Evolutionary conservation across 2,888 invertebrate species (phyloP).

Genomic region (Caenorhabditis japonica): DNA sequence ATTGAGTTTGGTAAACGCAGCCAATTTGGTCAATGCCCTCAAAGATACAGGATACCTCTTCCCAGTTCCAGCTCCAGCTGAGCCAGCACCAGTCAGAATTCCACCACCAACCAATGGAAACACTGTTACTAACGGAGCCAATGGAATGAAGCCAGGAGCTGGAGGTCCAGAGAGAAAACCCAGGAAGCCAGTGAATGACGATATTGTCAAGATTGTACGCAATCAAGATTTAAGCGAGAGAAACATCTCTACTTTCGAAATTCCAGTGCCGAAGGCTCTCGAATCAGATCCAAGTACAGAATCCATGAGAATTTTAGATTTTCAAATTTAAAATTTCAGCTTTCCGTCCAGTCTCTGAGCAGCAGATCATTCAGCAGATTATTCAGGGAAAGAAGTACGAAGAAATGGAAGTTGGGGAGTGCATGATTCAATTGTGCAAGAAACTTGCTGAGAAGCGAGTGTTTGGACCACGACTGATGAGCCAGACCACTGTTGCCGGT

Average conservation of each 20-base stretch:
- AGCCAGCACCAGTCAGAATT: neutral
- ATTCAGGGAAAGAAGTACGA: conserved; percentile 73
- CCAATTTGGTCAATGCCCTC: conserved; percentile 26
- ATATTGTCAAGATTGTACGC: conserved; percentile 74
- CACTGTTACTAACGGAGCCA: conserved; percentile 12
- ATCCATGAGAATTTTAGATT: neutral
- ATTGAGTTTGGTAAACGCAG: neutral
- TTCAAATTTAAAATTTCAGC: conserved; percentile 55
- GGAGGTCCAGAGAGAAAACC: conserved; percentile 48
- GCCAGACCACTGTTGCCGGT: conserved; percentile 76
- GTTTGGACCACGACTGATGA: conserved; percentile 76
- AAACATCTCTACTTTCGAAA: conserved; percentile 67
- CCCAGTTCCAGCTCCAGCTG: conserved; percentile 11
- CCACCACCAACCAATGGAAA: conserved; percentile 1
- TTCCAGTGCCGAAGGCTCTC: conserved; percentile 75
- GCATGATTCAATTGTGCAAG: conserved; percentile 76
- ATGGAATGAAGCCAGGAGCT: conserved; percentile 16
- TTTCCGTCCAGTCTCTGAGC: conserved; percentile 73
- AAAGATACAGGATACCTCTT: conserved; percentile 21
- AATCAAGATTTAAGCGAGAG: conserved; percentile 70
- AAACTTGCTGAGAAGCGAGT: conserved; percentile 77
- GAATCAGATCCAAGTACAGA: conserved; percentile 71
- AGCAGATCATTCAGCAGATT: conserved; percentile 75
- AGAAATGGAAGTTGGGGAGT: conserved; percentile 72
- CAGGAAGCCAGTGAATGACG: conserved; percentile 67